Evolutionary conservation across 2,797 vertebrate genomes (phyloP), one percentile per base, ranked within the genome.

Genomic region (Apogon hyalosoma): DNA sequence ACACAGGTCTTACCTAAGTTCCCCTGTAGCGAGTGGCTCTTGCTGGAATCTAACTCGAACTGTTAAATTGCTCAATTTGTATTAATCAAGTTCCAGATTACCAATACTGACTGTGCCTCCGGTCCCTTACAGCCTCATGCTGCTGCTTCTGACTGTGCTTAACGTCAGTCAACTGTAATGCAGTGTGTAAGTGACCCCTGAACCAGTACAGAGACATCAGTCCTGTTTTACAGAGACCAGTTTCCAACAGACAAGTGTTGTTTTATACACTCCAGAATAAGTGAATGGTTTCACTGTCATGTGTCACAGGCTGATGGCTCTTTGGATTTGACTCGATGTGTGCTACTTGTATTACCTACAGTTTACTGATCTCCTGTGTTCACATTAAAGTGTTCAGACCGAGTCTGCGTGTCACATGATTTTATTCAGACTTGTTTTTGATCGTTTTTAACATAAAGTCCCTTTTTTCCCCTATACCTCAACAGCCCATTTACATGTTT

Each of bases 321-420:
- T 69, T 69, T 68, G 70, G 56, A 73, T 80, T 84, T 66, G 73
- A 80, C 67, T 82, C 69, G 11, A 46, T 81, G 65, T 90, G 72
- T 75, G 80, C 82, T 79, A 69, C 78, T 72, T 88, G 84, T 89
- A 63, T 80, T 84, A 82, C 69, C 75, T 77, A 69, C 88, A 90
- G 85, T 92, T 91, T 82, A 87, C 84, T 87, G 87, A 87, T 86
- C 69, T 89, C 75, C 83, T 89, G 78, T 91, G 87, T 91, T 90
- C 80, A 90, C 83, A 95, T 86, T 94, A 93, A 94, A 94, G 84
- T 93, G 86, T 92, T 93, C 78, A 85, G 83, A 90, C 80, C 87
- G 76, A 69, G 88, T 10, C 9, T 46, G 3, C 1, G 50, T 64
- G 31, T 73, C 10, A 15, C 16, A 24, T 11, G n/a, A 57, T 36